A percentile compares a stretch with the other conserved stretches of the same genome.
phyloP scores from a whole-genome alignment of 37 sponge, comb jelly and placozoan genomes.

The Spongilla lacustris region DNA sequence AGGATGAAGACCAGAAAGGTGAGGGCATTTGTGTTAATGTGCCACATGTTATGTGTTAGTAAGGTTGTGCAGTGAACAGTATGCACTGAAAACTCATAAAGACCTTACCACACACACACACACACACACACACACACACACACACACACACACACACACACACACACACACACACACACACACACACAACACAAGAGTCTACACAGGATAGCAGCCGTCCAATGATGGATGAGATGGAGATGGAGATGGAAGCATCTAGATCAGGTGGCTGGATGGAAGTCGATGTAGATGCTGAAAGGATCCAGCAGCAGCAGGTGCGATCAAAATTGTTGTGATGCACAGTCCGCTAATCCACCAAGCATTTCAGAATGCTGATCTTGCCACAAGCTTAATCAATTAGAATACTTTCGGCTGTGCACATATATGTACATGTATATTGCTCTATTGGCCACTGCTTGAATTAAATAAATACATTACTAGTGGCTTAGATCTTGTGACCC shows the following conservation, averaged over 20 bases:
- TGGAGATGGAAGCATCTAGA: not conserved
- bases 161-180: conserved; percentile 32
- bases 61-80: not conserved
- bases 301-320: conserved; percentile 11
- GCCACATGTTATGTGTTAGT: no score
- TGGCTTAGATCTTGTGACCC: no score
- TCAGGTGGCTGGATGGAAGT: conserved; percentile 64
- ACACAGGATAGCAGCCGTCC: not conserved
- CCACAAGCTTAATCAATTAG: no score
- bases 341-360: not conserved
- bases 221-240: not conserved
- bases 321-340: not conserved
- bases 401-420: no score
- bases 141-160: conserved; percentile 25
- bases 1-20: conserved; percentile 17
- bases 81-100: not conserved
- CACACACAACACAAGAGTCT: conserved; percentile 26
- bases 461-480: no score
- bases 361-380: not conserved
- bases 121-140: conserved; percentile 35
- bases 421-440: no score
- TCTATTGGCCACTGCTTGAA: no score
- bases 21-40: not conserved
- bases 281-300: not conserved
- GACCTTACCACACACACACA: conserved; percentile 6